Conservation (phyloP, 64 coral and sea anemone genomes). For the Montipora foliosa region DNA sequence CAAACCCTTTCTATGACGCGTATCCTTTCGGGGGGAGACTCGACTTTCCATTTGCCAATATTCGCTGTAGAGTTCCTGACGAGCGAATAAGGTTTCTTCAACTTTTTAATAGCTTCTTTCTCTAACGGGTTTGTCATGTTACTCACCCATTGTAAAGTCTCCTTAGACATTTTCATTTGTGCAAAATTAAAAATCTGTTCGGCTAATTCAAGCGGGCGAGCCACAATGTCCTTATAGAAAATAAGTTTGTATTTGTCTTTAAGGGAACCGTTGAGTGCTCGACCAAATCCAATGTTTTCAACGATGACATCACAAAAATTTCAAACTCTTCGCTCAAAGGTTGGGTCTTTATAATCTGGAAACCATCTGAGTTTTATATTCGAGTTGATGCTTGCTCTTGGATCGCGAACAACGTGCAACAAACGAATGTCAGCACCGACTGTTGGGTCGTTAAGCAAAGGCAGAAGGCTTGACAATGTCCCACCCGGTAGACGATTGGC, state of each 20-base stretch:
- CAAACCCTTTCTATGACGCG: slow-evolving; percentile 1
- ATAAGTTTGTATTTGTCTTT: slow-evolving; percentile 39
- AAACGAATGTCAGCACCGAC: slow-evolving; percentile 5
- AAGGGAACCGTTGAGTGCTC: neutral
- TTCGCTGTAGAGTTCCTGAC: slow-evolving; percentile 28
- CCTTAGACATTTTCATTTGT: neutral
- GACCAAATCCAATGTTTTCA: slow-evolving; percentile 31
- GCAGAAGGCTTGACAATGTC: slow-evolving; percentile 14
- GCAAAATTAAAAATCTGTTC: slow-evolving; percentile 25
- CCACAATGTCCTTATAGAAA: slow-evolving; percentile 4
- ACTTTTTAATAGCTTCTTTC: neutral
- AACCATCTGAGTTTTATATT: slow-evolving; percentile 31
- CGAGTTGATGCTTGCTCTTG: slow-evolving; percentile 36
- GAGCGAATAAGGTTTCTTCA: slow-evolving; percentile 4
- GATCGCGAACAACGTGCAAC: slow-evolving; percentile 38
- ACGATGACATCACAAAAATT: neutral
- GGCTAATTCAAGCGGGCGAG: neutral
- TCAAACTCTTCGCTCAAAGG: slow-evolving; percentile 4
- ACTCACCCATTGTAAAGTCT: neutral
- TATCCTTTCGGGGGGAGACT: neutral
- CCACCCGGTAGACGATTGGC: neutral
- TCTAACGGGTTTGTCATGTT: slow-evolving; percentile 28
- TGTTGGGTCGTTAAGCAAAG: neutral
- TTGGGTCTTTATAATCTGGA: neutral
- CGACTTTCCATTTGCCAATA: slow-evolving; percentile 4